Base-by-base conservation (phyloP, 1,140 invertebrate species). In the Heliconius himera region DNA sequence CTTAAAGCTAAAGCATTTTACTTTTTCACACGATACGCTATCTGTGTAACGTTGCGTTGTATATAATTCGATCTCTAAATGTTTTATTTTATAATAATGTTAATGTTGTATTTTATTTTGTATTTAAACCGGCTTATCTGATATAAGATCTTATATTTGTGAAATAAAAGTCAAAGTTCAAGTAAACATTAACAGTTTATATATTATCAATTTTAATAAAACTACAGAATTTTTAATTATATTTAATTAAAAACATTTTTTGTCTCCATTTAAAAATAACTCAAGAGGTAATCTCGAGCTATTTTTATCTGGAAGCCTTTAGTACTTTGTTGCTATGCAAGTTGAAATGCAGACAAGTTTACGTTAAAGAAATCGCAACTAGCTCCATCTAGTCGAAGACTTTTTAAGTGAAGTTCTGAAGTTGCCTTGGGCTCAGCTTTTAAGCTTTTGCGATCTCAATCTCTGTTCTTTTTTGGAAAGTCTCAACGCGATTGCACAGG, bases 261-360 rank as follows among this genome's bases (percentile, higher is more conserved):
- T 13, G 36, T 76, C 20, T 16, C 8, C 66, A 22, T 60, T 36
- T 78, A 74, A 78, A 78, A 74, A 78, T 78, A 78, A 26, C 49
- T n/a, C 3, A 3, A 72, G 66, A 20, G 51, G 46, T 56, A 74
- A 36, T 29, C 74, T 75, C 18, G 22, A 76, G 74, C 38, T 80
- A 76, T 80, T 76, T 80, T 80, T 80, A 80, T 80, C 70, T 56
- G 73, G 60, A 70, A 51, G 74, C 49, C 60, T 66, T 66, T 41
- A 79, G 74, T 74, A 54, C 71, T 80, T 73, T 80, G 79, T 80
- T 80, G 79, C 79, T 73, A 80, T 72, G 79, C 71, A 41, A 72
- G 72, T 51, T 80, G 33, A 76, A 80, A 76, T 76, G 74, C 74
- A 73, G 78, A 54, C 51, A 49, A 76, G 74, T 73, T 76, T 72